Conservation (phyloP, 2,113 vertebrate species). For the Nycticorax nycticorax region DNA sequence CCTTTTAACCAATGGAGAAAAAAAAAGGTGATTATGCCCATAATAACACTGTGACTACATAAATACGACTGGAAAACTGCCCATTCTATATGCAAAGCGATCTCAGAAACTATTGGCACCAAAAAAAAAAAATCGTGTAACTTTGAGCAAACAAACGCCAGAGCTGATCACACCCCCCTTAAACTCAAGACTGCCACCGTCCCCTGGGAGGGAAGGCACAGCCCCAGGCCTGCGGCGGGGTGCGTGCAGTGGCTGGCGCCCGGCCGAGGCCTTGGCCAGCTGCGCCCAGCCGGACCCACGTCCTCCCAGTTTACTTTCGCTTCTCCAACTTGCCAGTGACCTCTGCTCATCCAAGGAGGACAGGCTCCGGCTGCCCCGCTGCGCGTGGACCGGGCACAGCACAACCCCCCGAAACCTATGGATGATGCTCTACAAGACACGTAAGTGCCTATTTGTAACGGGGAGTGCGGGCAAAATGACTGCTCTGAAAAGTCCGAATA, state of each 20-base stretch:
- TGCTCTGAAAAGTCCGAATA: neutral
- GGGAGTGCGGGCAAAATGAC: neutral
- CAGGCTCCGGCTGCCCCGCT: neutral
- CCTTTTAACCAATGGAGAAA: neutral
- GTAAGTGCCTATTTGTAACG: neutral
- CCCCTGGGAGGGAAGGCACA: neutral
- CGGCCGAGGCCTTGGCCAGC: neutral
- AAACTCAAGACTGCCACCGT: neutral
- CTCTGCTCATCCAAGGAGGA: neutral
- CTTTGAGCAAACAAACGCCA: neutral
- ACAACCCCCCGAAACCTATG: neutral
- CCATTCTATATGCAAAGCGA: neutral
- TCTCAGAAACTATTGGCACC: neutral
- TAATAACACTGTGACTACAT: neutral
- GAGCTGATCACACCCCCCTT: neutral
- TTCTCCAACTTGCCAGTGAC: neutral
- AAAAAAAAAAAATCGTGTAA: neutral
- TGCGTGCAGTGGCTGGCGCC: too few relatives aligned
- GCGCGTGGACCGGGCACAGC: neutral
- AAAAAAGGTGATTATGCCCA: neutral
- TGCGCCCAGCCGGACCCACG: neutral
- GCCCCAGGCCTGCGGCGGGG: neutral
- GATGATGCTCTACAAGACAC: slow-evolving; percentile 52
- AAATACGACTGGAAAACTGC: neutral
- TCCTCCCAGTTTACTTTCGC: neutral